phyloP scores from a whole-genome alignment of 2,113 vertebrate species.

The Osmerus eperlanus region DNA sequence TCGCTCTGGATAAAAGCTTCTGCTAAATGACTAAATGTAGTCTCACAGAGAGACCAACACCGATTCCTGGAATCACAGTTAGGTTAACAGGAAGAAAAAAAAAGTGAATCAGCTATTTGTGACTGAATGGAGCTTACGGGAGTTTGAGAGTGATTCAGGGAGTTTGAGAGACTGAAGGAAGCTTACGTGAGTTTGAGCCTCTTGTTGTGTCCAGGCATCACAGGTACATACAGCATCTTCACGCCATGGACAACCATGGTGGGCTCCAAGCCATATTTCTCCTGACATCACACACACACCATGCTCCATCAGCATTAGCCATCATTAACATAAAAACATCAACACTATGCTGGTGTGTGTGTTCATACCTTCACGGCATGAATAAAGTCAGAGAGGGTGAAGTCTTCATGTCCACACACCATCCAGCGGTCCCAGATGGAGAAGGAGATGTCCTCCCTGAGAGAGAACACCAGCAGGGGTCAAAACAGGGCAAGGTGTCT shows the following conservation, averaged over 20 bases:
- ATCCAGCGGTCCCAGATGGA: constrained; percentile 98
- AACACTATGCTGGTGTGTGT: background rate
- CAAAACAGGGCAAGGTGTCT: background rate
- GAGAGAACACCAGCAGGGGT: constrained; percentile 9
- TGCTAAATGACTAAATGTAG: too few relatives aligned
- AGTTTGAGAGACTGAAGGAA: constrained; percentile 1
- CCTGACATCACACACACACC: constrained; percentile 68
- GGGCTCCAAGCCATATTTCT: constrained; percentile 94
- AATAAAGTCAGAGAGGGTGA: constrained; percentile 95
- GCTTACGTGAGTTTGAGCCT: constrained; percentile 95
- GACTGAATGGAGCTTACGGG: background rate
- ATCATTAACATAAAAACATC: background rate
- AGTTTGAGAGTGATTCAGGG: background rate
- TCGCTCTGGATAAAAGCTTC: too few relatives aligned
- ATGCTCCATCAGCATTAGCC: background rate
- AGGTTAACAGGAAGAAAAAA: background rate
- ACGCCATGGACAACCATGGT: constrained; percentile 97
- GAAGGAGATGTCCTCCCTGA: constrained; percentile 91
- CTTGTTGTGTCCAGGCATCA: constrained; percentile 97
- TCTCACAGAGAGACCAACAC: background rate
- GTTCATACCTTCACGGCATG: constrained; percentile 87
- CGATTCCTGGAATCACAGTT: background rate
- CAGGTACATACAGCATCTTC: constrained; percentile 97
- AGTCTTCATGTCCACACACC: constrained; percentile 89
- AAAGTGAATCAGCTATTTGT: background rate